Base-by-base conservation (phyloP, 2,113 vertebrate species). In the Zapornia atra region DNA sequence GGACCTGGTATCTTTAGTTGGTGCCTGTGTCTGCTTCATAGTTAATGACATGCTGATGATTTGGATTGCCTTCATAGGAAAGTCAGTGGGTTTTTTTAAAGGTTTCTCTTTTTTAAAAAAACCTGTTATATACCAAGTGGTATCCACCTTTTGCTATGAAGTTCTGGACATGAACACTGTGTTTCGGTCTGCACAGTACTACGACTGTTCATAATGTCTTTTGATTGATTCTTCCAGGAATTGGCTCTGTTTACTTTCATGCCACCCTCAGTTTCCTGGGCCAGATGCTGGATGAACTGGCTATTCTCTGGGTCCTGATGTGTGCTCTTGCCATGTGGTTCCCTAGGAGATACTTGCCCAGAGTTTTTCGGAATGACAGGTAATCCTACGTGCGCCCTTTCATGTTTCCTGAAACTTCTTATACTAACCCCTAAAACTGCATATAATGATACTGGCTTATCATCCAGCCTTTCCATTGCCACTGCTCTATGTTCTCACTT, bases 321-420 rank as follows among this genome's bases (percentile, higher is more conserved):
- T 99, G 99, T 96, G 99, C 99, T 76, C 98, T 99, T 75, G 99
- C 98, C 90, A 99, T 99, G 99, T 99, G 99, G 99, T 99, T 99
- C 87, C 99, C 99, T 51, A 99, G 99, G 95, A 98, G 99, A 94
- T 99, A 99, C 83, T 97, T 99, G 29, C 99, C 99, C 54, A 98
- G 97, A 98, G 98, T 99, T 87, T 99, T 99, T 96, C 98, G 98
- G 66, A 99, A 98, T 90, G 98, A 99, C 98, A 98, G 99, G 99
- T 99, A 98, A 95, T 76, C 15, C 4, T 76, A 64, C 3, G 6
- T 15, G 3, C 63, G 63, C 13, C 8, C 7, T 31, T 94, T 4
- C 6, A 12, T 25, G 7, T 73, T 56, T 94, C 53, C 54, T 73
- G 44, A 70, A 85, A 59, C 12, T 15, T 82, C 4, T 54, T 69